These are phyloP conservation scores for Noctua janthina DNA, from an alignment of 2,888 invertebrate species.

Conservation along the genomic window DNA sequence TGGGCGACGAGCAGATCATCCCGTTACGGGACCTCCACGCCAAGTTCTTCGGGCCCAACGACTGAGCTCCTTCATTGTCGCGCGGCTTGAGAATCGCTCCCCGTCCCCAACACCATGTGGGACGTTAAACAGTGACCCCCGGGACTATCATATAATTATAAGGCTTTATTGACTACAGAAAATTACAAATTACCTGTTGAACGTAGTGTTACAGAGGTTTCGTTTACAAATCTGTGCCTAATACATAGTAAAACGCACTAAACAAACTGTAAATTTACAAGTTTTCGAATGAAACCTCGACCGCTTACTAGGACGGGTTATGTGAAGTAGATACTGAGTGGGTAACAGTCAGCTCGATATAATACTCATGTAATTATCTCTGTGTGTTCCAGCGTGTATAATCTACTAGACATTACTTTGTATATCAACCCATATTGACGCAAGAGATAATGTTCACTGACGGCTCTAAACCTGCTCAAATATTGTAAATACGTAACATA, in stretches of 20 bases:
- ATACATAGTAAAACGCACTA: slow-evolving; percentile 52
- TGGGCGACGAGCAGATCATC: slow-evolving; percentile 83
- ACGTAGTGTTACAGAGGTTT: slow-evolving; percentile 45
- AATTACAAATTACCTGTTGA: slow-evolving; percentile 52
- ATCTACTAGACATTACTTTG: slow-evolving; percentile 6
- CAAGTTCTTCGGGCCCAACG: slow-evolving; percentile 77
- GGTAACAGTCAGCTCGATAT: slow-evolving; percentile 16
- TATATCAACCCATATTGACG: slow-evolving; percentile 8
- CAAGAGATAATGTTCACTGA: slow-evolving; percentile 6
- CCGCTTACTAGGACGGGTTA: slow-evolving; percentile 41
- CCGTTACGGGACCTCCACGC: slow-evolving; percentile 81
- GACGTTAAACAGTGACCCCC: slow-evolving; percentile 54
- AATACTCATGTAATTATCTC: slow-evolving; percentile 51
- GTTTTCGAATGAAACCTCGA: slow-evolving; percentile 30
- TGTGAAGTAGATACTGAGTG: slow-evolving; percentile 41
- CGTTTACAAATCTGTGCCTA: slow-evolving; percentile 53
- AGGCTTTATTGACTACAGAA: slow-evolving; percentile 63
- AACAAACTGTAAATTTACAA: slow-evolving; percentile 40
- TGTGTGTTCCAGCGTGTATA: slow-evolving; percentile 33
- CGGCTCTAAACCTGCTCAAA: slow-evolving; percentile 50
- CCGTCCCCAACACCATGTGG: slow-evolving; percentile 29
- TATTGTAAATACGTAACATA: slow-evolving; percentile 58
- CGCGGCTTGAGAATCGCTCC: slow-evolving; percentile 22
- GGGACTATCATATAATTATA: slow-evolving; percentile 54
- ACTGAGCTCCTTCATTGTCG: slow-evolving; percentile 67